Evolutionary conservation across 1,140 invertebrate species (phyloP).

Genomic region (Zaprionus camerounensis): DNA sequence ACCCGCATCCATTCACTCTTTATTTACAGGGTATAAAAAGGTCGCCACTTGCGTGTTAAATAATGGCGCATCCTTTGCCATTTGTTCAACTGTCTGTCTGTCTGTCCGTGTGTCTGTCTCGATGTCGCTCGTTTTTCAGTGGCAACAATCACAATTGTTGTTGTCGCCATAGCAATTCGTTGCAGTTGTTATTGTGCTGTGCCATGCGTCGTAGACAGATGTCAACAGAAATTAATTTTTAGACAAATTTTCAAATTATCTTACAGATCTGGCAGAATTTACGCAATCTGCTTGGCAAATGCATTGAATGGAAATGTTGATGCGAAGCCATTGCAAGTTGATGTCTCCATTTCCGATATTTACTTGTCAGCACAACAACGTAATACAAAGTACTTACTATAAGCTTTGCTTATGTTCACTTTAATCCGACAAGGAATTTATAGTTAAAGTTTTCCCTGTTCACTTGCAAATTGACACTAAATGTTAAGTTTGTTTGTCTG

Average conservation of each 20-base stretch:
- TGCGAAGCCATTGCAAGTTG: neutral
- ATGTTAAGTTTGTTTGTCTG: slow-evolving; percentile 15
- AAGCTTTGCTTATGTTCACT: neutral
- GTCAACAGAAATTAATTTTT: slow-evolving; percentile 74
- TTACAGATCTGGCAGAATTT: neutral
- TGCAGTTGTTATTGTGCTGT: slow-evolving; percentile 32
- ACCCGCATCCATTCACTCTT: slow-evolving; percentile 16
- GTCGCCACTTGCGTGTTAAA: slow-evolving; percentile 61
- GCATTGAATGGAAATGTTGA: neutral
- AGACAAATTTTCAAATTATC: slow-evolving; percentile 41
- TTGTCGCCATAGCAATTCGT: neutral
- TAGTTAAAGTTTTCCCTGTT: slow-evolving; percentile 3
- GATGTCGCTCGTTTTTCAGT: slow-evolving; percentile 54
- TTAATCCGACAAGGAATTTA: neutral
- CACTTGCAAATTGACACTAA: slow-evolving; percentile 14
- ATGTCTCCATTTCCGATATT: neutral
- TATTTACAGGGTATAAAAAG: slow-evolving; percentile 33
- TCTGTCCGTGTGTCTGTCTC: neutral
- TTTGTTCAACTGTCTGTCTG: slow-evolving; percentile 49
- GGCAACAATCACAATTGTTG: slow-evolving; percentile 48
- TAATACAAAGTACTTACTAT: neutral
- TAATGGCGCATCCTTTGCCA: slow-evolving; percentile 71
- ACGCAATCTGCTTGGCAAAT: neutral
- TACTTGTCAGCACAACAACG: neutral
- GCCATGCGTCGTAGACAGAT: slow-evolving; percentile 68